Evolutionary conservation across 2,113 vertebrate species (phyloP), one percentile per base, ranked within the genome.

Genomic region (Reinhardtius hippoglossoides): DNA sequence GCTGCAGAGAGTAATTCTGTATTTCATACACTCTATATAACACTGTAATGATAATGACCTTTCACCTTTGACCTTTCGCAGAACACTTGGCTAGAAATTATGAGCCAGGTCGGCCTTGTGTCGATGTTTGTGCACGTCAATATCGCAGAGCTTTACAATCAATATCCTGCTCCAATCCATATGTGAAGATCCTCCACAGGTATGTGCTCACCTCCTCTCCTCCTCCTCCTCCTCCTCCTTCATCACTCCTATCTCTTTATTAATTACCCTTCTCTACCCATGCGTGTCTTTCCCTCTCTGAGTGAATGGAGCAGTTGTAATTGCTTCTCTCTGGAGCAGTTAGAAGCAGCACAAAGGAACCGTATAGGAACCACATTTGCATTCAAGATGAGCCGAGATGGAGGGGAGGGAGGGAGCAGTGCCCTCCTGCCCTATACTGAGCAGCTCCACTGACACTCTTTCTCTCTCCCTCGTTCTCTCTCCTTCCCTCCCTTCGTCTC

Each of bases 281-380:
- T 88, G 89, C 81, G 84, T 91, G 87, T 92, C 91, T 88, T 71
- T 84, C 80, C 83, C 82, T 89, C 87, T 87, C 89, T 81, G 91
- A 91, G 81, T 76, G 92, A 93, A 87, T 89, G 89, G 84, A 92
- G 92, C 89, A 83, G 82, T 87, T 92, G 91, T 93, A 93, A 93
- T 93, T 93, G 91, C 89, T 92, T 93, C 91, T 93, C 92, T 90
- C 85, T 73, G 87, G 85, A 92, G 91, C 88, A 88, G 89, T 91
- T 90, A 92, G 82, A 84, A 71, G 85, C 82, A 73, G 88, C 89
- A 91, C 89, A 91, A 90, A 91, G 91, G 91, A 91, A 88, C 87
- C 80, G 77, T 88, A 88, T 76, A 89, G 87, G 82, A 91, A 91
- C 87, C 83, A 80, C 92, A 93, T 93, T 93, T 92, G 92, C 92